Evolutionary conservation across 2,888 invertebrate genomes (phyloP), one percentile per base, ranked within the genome.

Genomic region (Latheticus oryzae): DNA sequence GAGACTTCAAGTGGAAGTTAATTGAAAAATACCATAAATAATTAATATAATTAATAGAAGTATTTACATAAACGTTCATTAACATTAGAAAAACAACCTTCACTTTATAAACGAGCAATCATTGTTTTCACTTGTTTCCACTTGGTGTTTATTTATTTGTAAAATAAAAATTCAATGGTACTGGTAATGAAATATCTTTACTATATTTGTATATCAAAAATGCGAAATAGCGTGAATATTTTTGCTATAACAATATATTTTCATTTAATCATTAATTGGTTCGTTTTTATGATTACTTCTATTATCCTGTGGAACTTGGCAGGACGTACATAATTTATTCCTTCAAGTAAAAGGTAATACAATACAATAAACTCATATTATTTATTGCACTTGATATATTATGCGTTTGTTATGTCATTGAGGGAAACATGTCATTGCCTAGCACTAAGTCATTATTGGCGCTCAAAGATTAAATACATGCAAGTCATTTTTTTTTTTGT

Each of bases 121-220:
- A 42, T 42, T 42, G 40, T 40, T 40, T 40, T 40, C 40, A 24
- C 13, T 15, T n/a, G 3, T 23, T 12, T 38, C 1, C 42, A 28
- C 13, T 26, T 28, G 24, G 42, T 8, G 16, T 28, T 42, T 42
- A 26, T 42, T 42, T 42, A 42, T 42, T 28, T 42, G 42, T 9
- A 12, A 28, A 13, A 40, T 40, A 40, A 24, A 26, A 42, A 28
- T 42, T 28, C 28, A 42, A 42, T 42, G n/a, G 23, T 28, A 28
- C 8, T 40, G 24, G 11, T 16, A 45, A 45, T 45, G 17, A 16
- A 21, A 16, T 45, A 45, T 45, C 32, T 45, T 45, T 45, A 19
- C 45, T 45, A 45, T 45, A 45, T 45, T 45, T 45, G 45, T 45
- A 9, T 7, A 43, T 30, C 21, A 32, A 40, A 40, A 32, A 32